Percentiles rank a stretch among this genome's conserved stretches.
These are phyloP conservation scores for Thaumetopoea pityocampa DNA, from an alignment of 1,140 invertebrate genomes.

Conservation along the genomic window DNA sequence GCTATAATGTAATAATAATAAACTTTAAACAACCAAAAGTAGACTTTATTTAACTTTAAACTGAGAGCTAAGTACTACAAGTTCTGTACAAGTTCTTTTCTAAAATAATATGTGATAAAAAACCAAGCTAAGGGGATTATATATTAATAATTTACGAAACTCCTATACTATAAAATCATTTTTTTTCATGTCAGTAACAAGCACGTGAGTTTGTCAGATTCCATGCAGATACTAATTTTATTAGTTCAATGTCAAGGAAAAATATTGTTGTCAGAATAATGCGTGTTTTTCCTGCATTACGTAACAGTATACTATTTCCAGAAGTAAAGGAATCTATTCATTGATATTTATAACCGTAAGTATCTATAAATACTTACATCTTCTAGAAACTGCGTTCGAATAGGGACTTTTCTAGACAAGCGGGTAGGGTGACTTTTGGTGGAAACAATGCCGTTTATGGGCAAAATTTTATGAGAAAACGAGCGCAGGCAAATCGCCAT, in stretches of 20 bases:
- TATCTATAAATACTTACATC: conserved; percentile 50
- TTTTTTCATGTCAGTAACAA: conserved; percentile 11
- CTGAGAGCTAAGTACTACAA: no score
- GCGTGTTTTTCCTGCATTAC: conserved; percentile 2
- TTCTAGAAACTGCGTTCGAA: conserved; percentile 67
- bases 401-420: conserved; percentile 60
- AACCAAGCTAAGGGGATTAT: no score
- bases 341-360: neutral
- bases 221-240: conserved; percentile 20
- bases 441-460: conserved; percentile 67
- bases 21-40: no score
- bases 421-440: conserved; percentile 66
- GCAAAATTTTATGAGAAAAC: conserved; percentile 63
- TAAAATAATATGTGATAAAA: no score
- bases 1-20: no score
- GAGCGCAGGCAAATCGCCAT: conserved; percentile 70
- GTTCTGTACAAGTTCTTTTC: no score
- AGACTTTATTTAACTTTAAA: no score
- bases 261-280: conserved; percentile 8
- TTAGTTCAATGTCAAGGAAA: conserved; percentile 35
- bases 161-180: no score
- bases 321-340: neutral
- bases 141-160: no score
- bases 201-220: conserved; percentile 21
- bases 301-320: neutral